Evolutionary conservation across 2,888 invertebrate species (phyloP).

Genomic region (Temnothorax unifasciatus): DNA sequence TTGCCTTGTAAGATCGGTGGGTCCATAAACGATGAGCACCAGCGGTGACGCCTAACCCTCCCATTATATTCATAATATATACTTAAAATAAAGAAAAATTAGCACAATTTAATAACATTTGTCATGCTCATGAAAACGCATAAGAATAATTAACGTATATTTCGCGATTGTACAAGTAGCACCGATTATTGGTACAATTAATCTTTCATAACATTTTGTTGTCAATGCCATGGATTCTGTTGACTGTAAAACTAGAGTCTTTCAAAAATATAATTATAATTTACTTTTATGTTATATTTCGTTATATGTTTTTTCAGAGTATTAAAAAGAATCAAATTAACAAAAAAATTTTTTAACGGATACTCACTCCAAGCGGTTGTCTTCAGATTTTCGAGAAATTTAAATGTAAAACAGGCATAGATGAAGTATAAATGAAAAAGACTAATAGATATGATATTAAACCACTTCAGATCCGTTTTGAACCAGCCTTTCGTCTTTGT

Average conservation of each 20-base stretch:
- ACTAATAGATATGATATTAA: background rate
- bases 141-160: background rate
- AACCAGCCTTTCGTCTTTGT: no score
- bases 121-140: background rate
- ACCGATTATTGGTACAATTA: background rate
- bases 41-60: constrained; percentile 90
- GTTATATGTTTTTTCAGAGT: background rate
- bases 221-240: background rate
- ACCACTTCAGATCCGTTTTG: background rate
- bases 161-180: background rate
- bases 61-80: constrained; percentile 85
- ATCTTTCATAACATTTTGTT: background rate
- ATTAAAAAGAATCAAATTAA: background rate
- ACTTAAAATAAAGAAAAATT: constrained; percentile 8
- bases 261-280: background rate
- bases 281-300: background rate
- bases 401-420: constrained; percentile 11
- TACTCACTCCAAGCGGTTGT: constrained; percentile 28
- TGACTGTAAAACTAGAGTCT: background rate
- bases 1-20: constrained; percentile 91
- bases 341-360: background rate
- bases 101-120: background rate
- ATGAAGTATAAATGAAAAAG: background rate
- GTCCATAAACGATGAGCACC: constrained; percentile 91
- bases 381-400: background rate